A percentile compares a stretch with the other conserved stretches of the same genome.
Conservation (phyloP, 2,113 vertebrate species). For the Pollachius pollachius region DNA sequence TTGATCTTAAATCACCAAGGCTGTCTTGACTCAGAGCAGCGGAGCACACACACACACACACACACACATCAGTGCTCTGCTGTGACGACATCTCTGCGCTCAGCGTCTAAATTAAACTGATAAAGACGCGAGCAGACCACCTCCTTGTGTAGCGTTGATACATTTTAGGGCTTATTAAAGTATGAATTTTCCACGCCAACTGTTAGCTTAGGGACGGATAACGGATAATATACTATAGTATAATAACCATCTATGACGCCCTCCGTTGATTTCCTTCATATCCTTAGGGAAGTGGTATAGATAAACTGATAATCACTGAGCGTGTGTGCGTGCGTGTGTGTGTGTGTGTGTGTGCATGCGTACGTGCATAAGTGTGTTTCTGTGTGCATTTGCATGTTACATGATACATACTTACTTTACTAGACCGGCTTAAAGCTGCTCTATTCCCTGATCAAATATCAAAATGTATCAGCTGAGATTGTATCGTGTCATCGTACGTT, state of each 20-base stretch:
- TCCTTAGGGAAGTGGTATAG: conserved; percentile 18
- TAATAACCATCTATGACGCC: background rate
- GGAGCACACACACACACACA: too few relatives aligned
- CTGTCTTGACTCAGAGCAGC: too few relatives aligned
- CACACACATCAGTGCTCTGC: too few relatives aligned
- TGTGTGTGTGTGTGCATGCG: too few relatives aligned
- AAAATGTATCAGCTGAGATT: too few relatives aligned
- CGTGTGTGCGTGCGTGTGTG: too few relatives aligned
- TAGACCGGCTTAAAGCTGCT: background rate
- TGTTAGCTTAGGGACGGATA: background rate
- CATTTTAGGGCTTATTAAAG: background rate
- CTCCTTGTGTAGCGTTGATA: background rate
- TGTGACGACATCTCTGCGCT: too few relatives aligned
- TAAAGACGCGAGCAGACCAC: background rate
- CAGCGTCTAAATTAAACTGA: background rate
- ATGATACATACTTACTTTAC: too few relatives aligned
- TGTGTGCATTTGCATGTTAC: background rate
- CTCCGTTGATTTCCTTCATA: conserved; percentile 11
- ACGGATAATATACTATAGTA: background rate
- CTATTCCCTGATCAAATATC: background rate
- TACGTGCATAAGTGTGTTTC: too few relatives aligned
- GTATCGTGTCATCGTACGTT: background rate
- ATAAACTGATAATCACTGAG: conserved; percentile 9
- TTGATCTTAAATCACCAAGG: too few relatives aligned
- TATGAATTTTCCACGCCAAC: background rate